Evolutionary conservation across 1,140 invertebrate genomes (phyloP).

Genomic region (Macrobrachium nipponense): DNA sequence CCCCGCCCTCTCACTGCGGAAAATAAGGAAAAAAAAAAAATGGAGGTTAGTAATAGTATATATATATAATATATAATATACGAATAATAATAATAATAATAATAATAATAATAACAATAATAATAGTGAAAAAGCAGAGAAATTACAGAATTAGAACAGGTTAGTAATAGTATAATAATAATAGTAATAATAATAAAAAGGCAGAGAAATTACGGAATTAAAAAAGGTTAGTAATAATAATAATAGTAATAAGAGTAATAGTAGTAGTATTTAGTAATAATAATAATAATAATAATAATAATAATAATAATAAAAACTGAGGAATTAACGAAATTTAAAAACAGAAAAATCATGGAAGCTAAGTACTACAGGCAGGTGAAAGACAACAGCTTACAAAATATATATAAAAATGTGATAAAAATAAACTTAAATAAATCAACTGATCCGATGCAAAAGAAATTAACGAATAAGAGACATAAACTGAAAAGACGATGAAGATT

Average conservation of each 20-base stretch:
- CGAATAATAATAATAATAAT: not conserved
- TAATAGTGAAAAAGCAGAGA: not conserved
- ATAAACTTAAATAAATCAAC: not conserved
- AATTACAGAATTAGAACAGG: too few relatives aligned
- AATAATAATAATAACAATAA: too few relatives aligned
- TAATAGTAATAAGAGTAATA: too few relatives aligned
- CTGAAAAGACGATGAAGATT: not conserved
- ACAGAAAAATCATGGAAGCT: not conserved
- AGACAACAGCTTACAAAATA: not conserved
- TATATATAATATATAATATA: too few relatives aligned
- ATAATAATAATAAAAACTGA: not conserved
- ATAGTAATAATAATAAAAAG: too few relatives aligned
- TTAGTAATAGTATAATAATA: too few relatives aligned
- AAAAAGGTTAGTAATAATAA: too few relatives aligned
- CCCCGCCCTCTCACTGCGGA: slow-evolving; percentile 55
- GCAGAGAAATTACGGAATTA: not conserved
- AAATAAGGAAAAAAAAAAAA: not conserved
- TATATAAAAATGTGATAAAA: not conserved
- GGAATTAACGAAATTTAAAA: not conserved
- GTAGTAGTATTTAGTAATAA: too few relatives aligned
- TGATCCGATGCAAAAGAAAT: not conserved
- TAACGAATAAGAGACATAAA: not conserved
- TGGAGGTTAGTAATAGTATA: not conserved
- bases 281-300: too few relatives aligned
- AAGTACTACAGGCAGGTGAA: not conserved